Base-by-base conservation (phyloP, 2,113 vertebrate species). In the Hemiprocne comata region DNA sequence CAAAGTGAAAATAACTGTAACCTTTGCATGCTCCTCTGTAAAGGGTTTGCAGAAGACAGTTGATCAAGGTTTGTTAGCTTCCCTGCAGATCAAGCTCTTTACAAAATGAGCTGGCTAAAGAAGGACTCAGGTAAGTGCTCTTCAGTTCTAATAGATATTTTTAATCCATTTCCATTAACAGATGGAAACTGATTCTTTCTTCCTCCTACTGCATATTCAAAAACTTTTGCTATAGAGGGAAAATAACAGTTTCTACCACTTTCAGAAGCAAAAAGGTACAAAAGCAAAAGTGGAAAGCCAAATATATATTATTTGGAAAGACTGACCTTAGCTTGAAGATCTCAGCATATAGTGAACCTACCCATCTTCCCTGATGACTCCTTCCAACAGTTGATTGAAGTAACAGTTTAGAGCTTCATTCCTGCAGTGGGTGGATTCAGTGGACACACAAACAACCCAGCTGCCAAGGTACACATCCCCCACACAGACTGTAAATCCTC, bases 161-260 rank as follows among this genome's bases (percentile, higher is more conserved):
- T 85, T 85, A 87, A 96, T 82, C 61, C 20, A 20, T 82, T 94
- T 92, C 87, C 54, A 23, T 87, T 89, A 89, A 87, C 57, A 82
- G 58, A 84, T 11, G 11, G 38, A 86, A 94, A 85, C 17, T 2
- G 11, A 73, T 57, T 74, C 23, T 25, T 71, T 60, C 58, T 79
- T 69, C 31, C 57, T 89, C 46, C 34, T 58, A 46, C 15, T 48
- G n/a, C 48, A 82, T n/a, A 50, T 23, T 33, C 31, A 85, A 78
- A 94, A 95, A 20, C 11, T 82, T 65, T 36, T 69, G 20, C 38
- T 54, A 46, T 15, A 72, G 20, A 61, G 2, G 3, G 36, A 91
- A 89, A 91, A 66, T 17, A 75, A 46, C 11, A 60, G 18, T 23
- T 91, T 72, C n/a, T 42, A 25, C 11, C 8, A 62, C 21, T 76